These are phyloP conservation scores for Cassiopea xamachana DNA, from an alignment of 30 jellyfish, hydroid and myxozoan genomes.

Conservation along the genomic window DNA sequence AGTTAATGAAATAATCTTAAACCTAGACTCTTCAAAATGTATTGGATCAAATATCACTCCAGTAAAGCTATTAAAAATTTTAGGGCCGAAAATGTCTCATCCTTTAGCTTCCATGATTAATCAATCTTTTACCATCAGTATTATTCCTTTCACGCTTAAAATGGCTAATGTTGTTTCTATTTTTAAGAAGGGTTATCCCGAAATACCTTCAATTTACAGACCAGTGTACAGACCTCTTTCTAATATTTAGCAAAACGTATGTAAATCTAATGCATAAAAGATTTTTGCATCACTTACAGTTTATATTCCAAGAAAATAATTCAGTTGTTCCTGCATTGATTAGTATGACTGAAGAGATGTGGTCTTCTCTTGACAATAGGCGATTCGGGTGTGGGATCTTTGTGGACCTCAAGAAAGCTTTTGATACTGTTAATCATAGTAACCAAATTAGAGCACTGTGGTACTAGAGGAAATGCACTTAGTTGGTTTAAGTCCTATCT, in stretches of 20 bases:
- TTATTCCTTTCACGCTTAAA: slow-evolving; percentile 48
- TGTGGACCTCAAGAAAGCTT: slow-evolving; percentile 69
- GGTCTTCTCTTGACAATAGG: slow-evolving; percentile 66
- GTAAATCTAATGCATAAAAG: slow-evolving; percentile 65
- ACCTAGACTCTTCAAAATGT: slow-evolving; percentile 48
- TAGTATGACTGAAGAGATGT: slow-evolving; percentile 65
- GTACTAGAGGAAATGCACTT: slow-evolving; percentile 57
- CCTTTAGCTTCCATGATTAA: slow-evolving; percentile 43
- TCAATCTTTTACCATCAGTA: slow-evolving; percentile 42
- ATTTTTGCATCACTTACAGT: slow-evolving; percentile 44
- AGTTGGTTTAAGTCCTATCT: slow-evolving; percentile 69
- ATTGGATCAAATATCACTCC: slow-evolving; percentile 63
- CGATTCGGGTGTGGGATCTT: slow-evolving; percentile 67
- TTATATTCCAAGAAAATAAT: slow-evolving; percentile 73
- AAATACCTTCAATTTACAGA: slow-evolving; percentile 56
- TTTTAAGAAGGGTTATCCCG: slow-evolving; percentile 65
- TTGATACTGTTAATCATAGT: slow-evolving; percentile 69
- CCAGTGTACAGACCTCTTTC: slow-evolving; percentile 62
- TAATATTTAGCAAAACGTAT: slow-evolving; percentile 61
- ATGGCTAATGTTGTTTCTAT: slow-evolving; percentile 64
- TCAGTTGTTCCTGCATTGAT: slow-evolving; percentile 62
- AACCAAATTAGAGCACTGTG: slow-evolving; percentile 65
- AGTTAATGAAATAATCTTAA: slow-evolving; percentile 47
- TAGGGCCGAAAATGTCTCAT: slow-evolving; percentile 39
- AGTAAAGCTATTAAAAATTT: slow-evolving; percentile 50